Percentiles rank a stretch among this genome's conserved stretches.
phyloP scores from a whole-genome alignment of 2,113 vertebrate genomes.

The Thinocorus orbignyianus region DNA sequence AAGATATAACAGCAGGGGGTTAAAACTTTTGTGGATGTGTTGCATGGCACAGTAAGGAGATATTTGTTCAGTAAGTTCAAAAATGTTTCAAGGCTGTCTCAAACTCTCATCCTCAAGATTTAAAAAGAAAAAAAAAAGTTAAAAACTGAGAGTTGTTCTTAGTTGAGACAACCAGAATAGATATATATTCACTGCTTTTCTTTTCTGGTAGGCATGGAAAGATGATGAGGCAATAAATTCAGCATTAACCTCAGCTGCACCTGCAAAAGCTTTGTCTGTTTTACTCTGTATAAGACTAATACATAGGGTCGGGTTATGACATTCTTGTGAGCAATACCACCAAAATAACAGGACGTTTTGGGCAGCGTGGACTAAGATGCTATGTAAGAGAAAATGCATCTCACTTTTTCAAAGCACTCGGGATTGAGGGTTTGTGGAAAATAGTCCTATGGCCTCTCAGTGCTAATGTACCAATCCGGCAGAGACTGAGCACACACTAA shows the following conservation, averaged over 20 bases:
- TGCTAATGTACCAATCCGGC: not conserved
- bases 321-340: not conserved
- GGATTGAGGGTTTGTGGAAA: not conserved
- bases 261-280: not conserved
- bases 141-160: not conserved
- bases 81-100: not conserved
- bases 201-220: not conserved
- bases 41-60: not conserved
- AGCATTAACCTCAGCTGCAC: not conserved
- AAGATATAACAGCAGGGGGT: not conserved
- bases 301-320: not conserved
- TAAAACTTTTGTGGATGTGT: not conserved
- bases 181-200: not conserved
- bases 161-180: not conserved
- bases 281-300: not conserved
- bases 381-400: not conserved
- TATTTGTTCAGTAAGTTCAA: slow-evolving; percentile 8
- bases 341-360: not conserved
- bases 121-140: not conserved
- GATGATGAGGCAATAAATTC: not conserved
- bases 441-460: not conserved
- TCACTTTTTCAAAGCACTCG: not conserved
- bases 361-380: not conserved
- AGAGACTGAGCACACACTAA: not conserved
- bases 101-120: not conserved